Percentiles rank a stretch among this genome's conserved stretches.
Conservation (phyloP, 2,888 invertebrate species). For the Dysmachus trigonus region DNA sequence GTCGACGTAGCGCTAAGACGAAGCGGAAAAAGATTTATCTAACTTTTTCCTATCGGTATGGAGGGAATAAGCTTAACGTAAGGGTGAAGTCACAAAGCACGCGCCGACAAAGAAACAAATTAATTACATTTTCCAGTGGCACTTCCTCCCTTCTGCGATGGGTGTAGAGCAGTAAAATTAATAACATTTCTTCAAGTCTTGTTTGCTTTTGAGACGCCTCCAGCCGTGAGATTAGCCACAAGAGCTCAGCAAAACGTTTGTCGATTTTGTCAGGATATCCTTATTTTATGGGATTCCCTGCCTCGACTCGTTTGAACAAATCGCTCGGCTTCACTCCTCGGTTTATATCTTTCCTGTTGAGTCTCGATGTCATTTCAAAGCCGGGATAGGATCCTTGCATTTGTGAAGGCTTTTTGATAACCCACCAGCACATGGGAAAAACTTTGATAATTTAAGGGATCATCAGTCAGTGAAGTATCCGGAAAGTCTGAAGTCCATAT, state of each 20-base stretch:
- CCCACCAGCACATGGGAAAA: background rate
- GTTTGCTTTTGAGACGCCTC: background rate
- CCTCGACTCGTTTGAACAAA: background rate
- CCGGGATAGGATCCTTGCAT: background rate
- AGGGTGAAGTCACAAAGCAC: background rate
- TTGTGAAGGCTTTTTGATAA: background rate
- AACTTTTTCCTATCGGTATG: background rate
- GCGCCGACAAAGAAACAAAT: background rate
- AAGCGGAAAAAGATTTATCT: background rate
- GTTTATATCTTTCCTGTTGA: background rate
- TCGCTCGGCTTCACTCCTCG: background rate
- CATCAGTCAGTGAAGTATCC: conserved; percentile 11
- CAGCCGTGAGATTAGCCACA: background rate
- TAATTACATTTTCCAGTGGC: background rate
- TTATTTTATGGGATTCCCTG: background rate
- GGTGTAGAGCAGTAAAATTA: background rate
- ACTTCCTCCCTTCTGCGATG: background rate
- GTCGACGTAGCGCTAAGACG: background rate
- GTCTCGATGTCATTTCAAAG: background rate
- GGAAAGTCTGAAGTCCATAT: background rate
- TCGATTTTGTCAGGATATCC: background rate
- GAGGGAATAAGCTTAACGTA: background rate
- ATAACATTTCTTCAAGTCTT: background rate
- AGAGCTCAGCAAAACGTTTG: background rate
- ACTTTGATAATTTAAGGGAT: conserved; percentile 24